Evolutionary conservation across 1,140 invertebrate genomes (phyloP).

Genomic region (Paraescarpia echinospica): DNA sequence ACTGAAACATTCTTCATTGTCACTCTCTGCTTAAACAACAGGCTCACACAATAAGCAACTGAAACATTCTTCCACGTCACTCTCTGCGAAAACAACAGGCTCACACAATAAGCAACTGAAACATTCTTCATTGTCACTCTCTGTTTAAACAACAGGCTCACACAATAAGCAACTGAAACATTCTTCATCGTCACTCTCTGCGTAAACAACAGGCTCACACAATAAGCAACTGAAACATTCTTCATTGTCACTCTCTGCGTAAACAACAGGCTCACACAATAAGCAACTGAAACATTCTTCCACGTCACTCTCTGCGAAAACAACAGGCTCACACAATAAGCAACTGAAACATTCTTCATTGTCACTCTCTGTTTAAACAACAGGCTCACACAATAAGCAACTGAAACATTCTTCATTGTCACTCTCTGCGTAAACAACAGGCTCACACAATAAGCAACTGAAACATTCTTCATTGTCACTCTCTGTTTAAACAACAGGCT

Average conservation of each 20-base stretch:
- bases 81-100: neutral
- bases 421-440: slow-evolving; percentile 9
- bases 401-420: slow-evolving; percentile 67
- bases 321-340: neutral
- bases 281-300: slow-evolving; percentile 64
- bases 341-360: slow-evolving; percentile 67
- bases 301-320: slow-evolving; percentile 46
- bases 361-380: slow-evolving; percentile 34
- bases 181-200: slow-evolving; percentile 64
- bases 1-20: slow-evolving; percentile 67
- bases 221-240: slow-evolving; percentile 57
- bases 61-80: slow-evolving; percentile 67
- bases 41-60: neutral
- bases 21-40: slow-evolving; percentile 21
- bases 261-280: neutral
- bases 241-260: slow-evolving; percentile 59
- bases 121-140: slow-evolving; percentile 66
- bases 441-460: neutral
- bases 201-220: neutral
- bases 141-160: neutral
- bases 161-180: neutral
- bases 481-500: neutral
- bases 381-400: neutral
- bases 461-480: slow-evolving; percentile 67
- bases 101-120: neutral